Evolutionary conservation across 1,140 invertebrate genomes (phyloP).

Genomic region (Mycetomoellerius zeteki): DNA sequence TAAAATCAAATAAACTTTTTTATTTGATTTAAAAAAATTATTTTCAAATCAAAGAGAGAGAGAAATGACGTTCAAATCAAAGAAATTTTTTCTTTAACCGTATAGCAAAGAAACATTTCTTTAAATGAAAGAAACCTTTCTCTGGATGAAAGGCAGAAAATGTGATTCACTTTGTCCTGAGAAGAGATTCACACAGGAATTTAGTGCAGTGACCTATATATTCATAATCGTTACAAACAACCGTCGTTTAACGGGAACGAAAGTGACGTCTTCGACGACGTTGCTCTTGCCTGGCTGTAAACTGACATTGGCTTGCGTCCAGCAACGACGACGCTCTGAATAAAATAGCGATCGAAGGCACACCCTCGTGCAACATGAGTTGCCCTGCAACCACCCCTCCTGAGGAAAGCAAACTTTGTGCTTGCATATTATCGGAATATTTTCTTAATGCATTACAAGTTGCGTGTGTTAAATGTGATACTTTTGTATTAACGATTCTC

Average conservation of each 20-base stretch:
- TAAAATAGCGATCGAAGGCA: slow-evolving; percentile 49
- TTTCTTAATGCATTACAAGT: neutral
- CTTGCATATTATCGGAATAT: neutral
- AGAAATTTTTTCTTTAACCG: too few species aligned
- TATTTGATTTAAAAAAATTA: too few species aligned
- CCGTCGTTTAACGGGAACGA: slow-evolving; percentile 53
- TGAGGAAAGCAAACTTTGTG: neutral
- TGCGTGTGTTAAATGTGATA: neutral
- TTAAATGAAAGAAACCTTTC: too few species aligned
- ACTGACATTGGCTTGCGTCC: slow-evolving; percentile 65
- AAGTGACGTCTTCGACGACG: slow-evolving; percentile 49
- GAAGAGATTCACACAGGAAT: neutral
- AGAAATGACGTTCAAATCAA: too few species aligned
- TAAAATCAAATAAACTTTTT: too few species aligned
- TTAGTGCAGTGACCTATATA: slow-evolving; percentile 38
- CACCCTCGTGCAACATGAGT: neutral
- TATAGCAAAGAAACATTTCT: too few species aligned
- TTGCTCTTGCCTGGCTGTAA: slow-evolving; percentile 35
- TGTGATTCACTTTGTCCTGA: too few species aligned
- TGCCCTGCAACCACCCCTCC: neutral
- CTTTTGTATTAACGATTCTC: neutral
- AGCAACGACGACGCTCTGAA: slow-evolving; percentile 48
- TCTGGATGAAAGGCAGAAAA: neutral
- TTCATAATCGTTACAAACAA: neutral
- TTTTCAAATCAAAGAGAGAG: too few species aligned